These are phyloP conservation scores for Pelobates fuscus DNA, from an alignment of 2,113 vertebrate genomes.

Conservation along the genomic window DNA sequence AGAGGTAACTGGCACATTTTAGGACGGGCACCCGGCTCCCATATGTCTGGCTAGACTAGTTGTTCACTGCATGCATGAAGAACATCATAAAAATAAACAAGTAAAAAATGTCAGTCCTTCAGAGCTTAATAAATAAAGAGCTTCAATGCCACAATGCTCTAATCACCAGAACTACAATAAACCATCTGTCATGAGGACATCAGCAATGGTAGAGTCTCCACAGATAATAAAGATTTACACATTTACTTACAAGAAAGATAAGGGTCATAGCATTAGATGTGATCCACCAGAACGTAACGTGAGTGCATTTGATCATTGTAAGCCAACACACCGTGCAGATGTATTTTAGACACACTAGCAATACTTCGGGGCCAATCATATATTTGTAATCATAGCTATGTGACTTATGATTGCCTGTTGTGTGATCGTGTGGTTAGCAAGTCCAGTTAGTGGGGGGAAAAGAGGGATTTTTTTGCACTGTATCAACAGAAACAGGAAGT, in stretches of 20 bases:
- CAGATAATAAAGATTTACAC: background rate
- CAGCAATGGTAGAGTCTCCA: background rate
- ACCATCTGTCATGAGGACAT: background rate
- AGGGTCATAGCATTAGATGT: background rate
- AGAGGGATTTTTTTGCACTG: too few species aligned
- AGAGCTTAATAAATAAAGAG: background rate
- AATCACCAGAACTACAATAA: background rate
- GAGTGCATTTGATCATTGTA: background rate
- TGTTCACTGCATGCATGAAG: background rate
- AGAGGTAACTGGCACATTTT: background rate
- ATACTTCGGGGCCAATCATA: too few species aligned
- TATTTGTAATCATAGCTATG: too few species aligned
- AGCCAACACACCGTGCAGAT: background rate
- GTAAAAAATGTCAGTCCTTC: background rate
- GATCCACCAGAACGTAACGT: background rate
- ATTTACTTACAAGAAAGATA: background rate
- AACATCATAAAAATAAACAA: slow-evolving; percentile 14
- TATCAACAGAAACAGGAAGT: too few species aligned
- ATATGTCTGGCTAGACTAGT: slow-evolving; percentile 3
- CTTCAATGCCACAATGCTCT: background rate
- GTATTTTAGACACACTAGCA: too few species aligned
- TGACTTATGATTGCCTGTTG: too few species aligned
- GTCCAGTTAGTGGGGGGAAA: too few species aligned
- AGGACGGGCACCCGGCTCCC: background rate
- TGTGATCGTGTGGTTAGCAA: too few species aligned